These are phyloP conservation scores for Lethrus apterus DNA, from an alignment of 1,140 invertebrate genomes.

Conservation along the genomic window DNA sequence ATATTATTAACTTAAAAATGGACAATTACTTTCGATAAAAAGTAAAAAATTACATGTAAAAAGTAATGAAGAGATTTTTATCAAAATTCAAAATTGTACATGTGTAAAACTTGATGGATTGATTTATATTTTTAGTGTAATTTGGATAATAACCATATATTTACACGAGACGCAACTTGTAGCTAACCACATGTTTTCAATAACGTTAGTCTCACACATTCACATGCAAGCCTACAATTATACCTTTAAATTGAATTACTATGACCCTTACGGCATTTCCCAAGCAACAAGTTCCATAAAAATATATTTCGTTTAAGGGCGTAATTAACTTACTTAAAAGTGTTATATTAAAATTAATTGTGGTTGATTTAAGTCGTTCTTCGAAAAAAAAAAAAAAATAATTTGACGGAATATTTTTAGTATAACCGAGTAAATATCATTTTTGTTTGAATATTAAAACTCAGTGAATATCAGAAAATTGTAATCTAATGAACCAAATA, in stretches of 20 bases:
- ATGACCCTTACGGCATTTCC: conserved; percentile 1
- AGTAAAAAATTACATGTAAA: too few relatives aligned
- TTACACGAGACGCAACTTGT: conserved; percentile 2
- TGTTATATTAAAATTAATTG: too few relatives aligned
- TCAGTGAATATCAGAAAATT: background rate
- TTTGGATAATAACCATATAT: conserved; percentile 7
- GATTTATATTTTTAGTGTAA: too few relatives aligned
- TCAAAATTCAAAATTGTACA: too few relatives aligned
- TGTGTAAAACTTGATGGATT: too few relatives aligned
- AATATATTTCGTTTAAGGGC: too few relatives aligned
- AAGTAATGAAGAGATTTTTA: too few relatives aligned
- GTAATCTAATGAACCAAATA: background rate
- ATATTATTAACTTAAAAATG: too few relatives aligned
- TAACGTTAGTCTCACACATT: conserved; percentile 2
- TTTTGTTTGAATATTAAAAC: background rate
- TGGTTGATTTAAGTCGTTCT: background rate
- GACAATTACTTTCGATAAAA: too few relatives aligned
- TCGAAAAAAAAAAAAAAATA: background rate
- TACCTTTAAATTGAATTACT: conserved; percentile 12
- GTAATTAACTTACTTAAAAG: too few relatives aligned
- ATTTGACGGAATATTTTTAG: background rate
- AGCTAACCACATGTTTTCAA: conserved; percentile 10
- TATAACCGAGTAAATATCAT: background rate
- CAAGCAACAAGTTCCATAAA: background rate
- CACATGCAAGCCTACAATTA: conserved; percentile 11